Base-by-base conservation (phyloP, 2,888 invertebrate species). In the Lasioglossum malachurum region DNA sequence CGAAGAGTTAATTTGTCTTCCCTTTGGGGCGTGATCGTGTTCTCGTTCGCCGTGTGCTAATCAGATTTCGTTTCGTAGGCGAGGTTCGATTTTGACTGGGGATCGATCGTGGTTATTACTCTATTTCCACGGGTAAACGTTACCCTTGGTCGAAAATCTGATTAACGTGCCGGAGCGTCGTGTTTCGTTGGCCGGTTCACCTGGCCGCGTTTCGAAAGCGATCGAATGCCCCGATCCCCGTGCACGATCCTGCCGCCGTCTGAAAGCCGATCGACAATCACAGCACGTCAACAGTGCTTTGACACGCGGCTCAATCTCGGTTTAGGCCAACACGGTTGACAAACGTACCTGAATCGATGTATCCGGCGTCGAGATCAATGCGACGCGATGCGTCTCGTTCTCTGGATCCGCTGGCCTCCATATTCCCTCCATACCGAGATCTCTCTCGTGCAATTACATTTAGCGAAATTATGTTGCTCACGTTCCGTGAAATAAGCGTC, bases 231-330 rank as follows among this genome's bases (percentile, higher is more conserved):
- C 35, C 27, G 41, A 75, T 73, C 27, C 46, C 35, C 31, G 23
- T 31, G 23, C 35, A 16, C n/a, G 74, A 69, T 75, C 60, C 31
- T 8, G n/a, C 7, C 5, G 38, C 16, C 8, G 60, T 44, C 72
- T 71, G 72, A 76, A 85, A 83, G 83, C 75, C 71, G 67, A 49
- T 73, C 60, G 76, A 49, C 57, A 53, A 71, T 75, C 75, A 83
- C 78, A 35, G 67, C 19, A 53, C 41, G 78, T 82, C 75, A 77
- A 84, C 73, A 78, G 46, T 12, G 73, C 80, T 79, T 73, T 83
- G 79, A 76, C 60, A 41, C 53, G 27, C 75, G 8, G 38, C 57
- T 69, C 82, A 74, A 78, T 78, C 53, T 78, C 74, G 73, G 74
- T 75, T 74, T 69, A 41, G 49, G 73, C 64, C 57, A 78, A 74